These are phyloP conservation scores for Tachina grossa DNA, from an alignment of 2,888 invertebrate species.

Conservation along the genomic window DNA sequence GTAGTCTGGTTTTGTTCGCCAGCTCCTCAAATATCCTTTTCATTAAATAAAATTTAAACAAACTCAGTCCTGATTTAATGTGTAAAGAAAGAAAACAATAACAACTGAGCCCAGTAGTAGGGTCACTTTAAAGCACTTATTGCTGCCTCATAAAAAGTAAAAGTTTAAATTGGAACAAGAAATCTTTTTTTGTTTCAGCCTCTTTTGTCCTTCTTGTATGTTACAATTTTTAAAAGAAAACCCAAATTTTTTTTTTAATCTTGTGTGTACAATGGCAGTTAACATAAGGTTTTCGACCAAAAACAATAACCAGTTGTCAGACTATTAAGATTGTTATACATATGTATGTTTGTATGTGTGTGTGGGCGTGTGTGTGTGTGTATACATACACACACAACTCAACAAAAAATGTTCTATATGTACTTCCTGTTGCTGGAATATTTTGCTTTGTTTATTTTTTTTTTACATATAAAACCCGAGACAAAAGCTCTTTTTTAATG, in stretches of 20 bases:
- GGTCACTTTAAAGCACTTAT: conserved; percentile 15
- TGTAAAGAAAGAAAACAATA: neutral
- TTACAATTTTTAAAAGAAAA: conserved; percentile 17
- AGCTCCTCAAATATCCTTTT: no score
- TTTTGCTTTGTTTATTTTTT: conserved; percentile 21
- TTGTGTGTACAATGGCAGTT: conserved; percentile 27
- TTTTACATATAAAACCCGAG: neutral
- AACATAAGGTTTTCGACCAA: conserved; percentile 46
- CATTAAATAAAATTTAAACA: neutral
- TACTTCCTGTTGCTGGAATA: neutral
- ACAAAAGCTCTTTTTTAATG: conserved; percentile 46
- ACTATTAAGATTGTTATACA: neutral
- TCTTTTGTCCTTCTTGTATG: neutral
- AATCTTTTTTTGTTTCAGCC: conserved; percentile 1
- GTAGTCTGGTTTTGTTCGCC: no score
- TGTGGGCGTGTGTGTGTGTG: neutral
- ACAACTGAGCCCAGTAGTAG: neutral
- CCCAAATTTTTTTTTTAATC: conserved; percentile 23
- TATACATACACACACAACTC: neutral
- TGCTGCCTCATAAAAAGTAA: conserved; percentile 32
- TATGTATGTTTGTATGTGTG: neutral
- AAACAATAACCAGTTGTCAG: conserved; percentile 46
- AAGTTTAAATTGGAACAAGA: conserved; percentile 17
- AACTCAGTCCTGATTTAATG: neutral
- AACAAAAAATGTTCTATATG: neutral